A percentile compares a stretch with the other conserved stretches of the same genome.
Conservation (phyloP, 2,888 invertebrate genomes). For the Toxonevra muliebris region DNA sequence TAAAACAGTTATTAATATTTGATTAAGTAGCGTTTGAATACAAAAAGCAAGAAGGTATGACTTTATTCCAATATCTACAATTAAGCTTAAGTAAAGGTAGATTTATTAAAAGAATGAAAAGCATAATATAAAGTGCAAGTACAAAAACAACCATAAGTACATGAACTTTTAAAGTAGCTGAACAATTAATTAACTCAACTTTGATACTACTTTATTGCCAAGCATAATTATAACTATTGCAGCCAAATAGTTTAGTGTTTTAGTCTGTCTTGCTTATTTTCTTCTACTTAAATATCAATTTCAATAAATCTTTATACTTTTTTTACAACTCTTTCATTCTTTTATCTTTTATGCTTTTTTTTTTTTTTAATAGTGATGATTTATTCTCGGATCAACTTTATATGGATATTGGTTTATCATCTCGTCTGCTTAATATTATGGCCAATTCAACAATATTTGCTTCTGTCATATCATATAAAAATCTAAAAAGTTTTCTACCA, state of each 20-base stretch:
- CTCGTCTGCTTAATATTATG: conserved; percentile 60
- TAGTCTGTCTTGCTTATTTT: too few relatives aligned
- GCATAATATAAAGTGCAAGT: too few relatives aligned
- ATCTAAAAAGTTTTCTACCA: conserved; percentile 64
- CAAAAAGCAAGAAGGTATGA: too few relatives aligned
- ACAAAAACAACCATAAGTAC: background rate
- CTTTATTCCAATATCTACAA: too few relatives aligned
- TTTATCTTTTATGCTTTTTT: background rate
- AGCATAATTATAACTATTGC: too few relatives aligned
- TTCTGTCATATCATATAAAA: conserved; percentile 64
- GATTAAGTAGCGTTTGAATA: too few relatives aligned
- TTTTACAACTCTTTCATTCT: conserved; percentile 1
- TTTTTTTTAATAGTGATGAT: conserved; percentile 56
- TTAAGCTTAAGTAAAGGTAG: too few relatives aligned
- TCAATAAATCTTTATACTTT: background rate
- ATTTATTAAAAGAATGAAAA: too few relatives aligned
- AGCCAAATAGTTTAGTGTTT: too few relatives aligned
- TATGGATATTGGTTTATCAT: conserved; percentile 61
- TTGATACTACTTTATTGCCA: too few relatives aligned
- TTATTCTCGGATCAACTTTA: conserved; percentile 64
- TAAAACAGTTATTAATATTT: too few relatives aligned
- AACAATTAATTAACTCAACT: too few relatives aligned
- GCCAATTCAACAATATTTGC: conserved; percentile 63
- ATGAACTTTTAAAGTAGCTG: background rate
- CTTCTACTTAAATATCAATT: background rate